Base-by-base conservation (phyloP, 2,888 invertebrate genomes). In the Nemotelus pantherinus region DNA sequence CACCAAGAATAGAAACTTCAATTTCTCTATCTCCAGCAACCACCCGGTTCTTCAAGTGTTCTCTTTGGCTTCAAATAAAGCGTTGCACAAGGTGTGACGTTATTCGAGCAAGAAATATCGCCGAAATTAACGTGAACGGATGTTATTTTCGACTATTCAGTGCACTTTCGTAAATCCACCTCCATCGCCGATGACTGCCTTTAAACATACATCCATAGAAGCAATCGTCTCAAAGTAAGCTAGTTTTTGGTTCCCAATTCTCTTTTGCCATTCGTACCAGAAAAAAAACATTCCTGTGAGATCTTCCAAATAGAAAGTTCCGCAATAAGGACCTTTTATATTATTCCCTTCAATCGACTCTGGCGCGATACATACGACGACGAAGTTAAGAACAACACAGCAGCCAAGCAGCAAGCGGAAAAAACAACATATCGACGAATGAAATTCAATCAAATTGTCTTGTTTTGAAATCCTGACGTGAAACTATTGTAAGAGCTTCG, bases 401-500 rank as follows among this genome's bases (percentile, higher is more conserved):
- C 25, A 25, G 25, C 25, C 5, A 10, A 58, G 10, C 7, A 10
- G 25, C 25, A 25, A 10, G 25, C 25, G 58, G 58, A 10, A 58
- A n/a, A 2, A 58, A 67, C 39, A 4, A 64, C 44, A 64, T 45
- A 65, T 47, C 3, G 10, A 1, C 48, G 48, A 48, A 48, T 48
- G 68, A 44, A 48, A 50, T 68, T 68, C 68, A 68, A 68, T 68
- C 68, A 68, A 68, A 68, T 48, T 68, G 68, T 68, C 68, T 68
- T 68, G 68, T 68, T 68, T 68, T 68, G 65, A 45, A 65, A 65
- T 45, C 47, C 65, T 65, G 47, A 65, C 65, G 48, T 47, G 50
- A 44, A 68, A 68, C 68, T 50, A 68, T 68, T 48, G 68, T 68
- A 48, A 68, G 68, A 68, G 50, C 50, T 68, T n/a, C 58, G 25